A percentile compares a stretch with the other conserved stretches of the same genome.
These are phyloP conservation scores for Pavo muticus DNA, from an alignment of 2,113 vertebrate genomes.

Conservation along the genomic window DNA sequence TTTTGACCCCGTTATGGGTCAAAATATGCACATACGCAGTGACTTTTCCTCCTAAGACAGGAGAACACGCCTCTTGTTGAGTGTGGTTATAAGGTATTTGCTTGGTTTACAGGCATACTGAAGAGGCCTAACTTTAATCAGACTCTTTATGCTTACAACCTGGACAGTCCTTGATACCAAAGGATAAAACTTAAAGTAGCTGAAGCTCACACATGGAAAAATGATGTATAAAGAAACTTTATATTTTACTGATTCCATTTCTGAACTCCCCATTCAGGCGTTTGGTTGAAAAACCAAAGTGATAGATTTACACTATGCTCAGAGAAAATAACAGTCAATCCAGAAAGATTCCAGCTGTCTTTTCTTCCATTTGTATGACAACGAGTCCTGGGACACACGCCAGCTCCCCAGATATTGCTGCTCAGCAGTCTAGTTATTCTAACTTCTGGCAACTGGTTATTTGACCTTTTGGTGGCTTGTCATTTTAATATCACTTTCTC, in stretches of 20 bases:
- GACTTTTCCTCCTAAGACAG: background rate
- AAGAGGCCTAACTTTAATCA: background rate
- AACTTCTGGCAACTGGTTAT: conserved; percentile 73
- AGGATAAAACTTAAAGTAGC: conserved; percentile 20
- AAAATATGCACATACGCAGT: background rate
- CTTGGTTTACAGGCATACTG: background rate
- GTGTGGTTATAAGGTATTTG: background rate
- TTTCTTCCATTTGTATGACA: conserved; percentile 50
- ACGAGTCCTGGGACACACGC: conserved; percentile 66
- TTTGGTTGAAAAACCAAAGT: conserved; percentile 11
- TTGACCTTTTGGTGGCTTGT: conserved; percentile 73
- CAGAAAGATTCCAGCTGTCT: conserved; percentile 48
- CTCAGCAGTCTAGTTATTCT: conserved; percentile 62
- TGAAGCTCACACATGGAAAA: background rate
- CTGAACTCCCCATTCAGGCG: background rate
- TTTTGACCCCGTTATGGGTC: background rate
- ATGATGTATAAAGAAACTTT: background rate
- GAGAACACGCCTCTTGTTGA: conserved; percentile 4
- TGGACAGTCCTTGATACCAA: conserved; percentile 23
- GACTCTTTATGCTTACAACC: background rate
- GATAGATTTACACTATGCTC: conserved; percentile 29
- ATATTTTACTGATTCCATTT: conserved; percentile 18
- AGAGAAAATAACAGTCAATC: conserved; percentile 53
- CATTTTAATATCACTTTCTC: conserved; percentile 58
- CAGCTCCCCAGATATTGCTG: conserved; percentile 65